phyloP scores from a whole-genome alignment of 2,113 vertebrate genomes.

The Sinocyclocheilus maitianheensis region DNA sequence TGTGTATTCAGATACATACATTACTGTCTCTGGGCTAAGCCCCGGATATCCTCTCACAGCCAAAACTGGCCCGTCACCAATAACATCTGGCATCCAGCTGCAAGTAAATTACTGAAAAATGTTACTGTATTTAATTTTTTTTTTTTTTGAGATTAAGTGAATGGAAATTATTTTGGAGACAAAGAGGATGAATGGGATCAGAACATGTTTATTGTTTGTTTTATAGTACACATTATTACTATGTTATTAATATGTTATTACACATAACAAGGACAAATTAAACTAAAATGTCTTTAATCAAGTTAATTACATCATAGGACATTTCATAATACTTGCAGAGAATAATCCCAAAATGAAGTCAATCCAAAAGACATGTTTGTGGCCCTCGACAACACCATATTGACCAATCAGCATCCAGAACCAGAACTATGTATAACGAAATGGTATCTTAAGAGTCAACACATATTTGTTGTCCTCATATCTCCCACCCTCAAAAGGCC shows the following conservation, averaged over 20 bases:
- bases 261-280: too few species aligned
- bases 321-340: neutral
- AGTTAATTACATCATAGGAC: too few species aligned
- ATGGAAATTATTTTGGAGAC: neutral
- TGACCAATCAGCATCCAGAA: neutral
- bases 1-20: too few species aligned
- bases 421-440: neutral
- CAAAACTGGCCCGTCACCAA: too few species aligned
- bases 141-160: neutral
- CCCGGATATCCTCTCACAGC: too few species aligned
- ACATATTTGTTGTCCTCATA: neutral
- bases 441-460: neutral
- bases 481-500: conserved; percentile 28
- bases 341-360: neutral
- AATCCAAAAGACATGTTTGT: neutral
- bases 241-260: too few species aligned
- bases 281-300: too few species aligned
- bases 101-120: too few species aligned
- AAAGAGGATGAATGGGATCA: neutral
- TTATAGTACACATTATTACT: too few species aligned
- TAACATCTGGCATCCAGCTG: too few species aligned
- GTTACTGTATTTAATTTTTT: neutral
- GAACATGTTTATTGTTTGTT: too few species aligned
- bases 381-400: neutral
- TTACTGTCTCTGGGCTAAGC: too few species aligned